Conservation (phyloP, 2,797 vertebrate species). For the Eulemur mongoz region DNA sequence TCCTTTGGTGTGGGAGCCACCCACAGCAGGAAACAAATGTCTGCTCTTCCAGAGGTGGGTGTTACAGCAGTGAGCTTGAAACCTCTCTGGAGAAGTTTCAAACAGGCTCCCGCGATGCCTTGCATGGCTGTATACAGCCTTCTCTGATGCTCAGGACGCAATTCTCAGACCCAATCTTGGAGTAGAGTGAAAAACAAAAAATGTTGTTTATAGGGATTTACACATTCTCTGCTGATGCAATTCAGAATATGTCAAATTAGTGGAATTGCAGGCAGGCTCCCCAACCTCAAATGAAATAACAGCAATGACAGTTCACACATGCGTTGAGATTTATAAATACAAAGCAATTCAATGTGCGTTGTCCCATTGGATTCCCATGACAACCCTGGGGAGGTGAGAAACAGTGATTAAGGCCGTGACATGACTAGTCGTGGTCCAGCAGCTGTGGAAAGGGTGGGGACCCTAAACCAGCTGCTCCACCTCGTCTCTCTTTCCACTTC, state of each 20-base stretch:
- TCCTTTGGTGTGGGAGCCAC: background rate
- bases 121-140: accelerated
- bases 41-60: background rate
- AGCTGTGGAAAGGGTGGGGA: background rate
- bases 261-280: background rate
- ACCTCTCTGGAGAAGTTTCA: background rate
- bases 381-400: background rate
- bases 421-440: background rate
- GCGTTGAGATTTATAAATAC: background rate
- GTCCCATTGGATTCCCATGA: background rate
- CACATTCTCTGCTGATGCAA: background rate
- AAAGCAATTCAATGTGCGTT: background rate
- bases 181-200: background rate
- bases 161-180: background rate
- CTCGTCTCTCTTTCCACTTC: background rate
- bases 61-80: accelerated
- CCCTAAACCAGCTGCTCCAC: background rate
- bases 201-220: background rate
- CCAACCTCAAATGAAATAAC: background rate
- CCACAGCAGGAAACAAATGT: background rate
- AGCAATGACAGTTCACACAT: background rate
- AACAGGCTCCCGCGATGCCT: accelerated
- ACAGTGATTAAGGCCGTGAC: background rate
- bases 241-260: background rate
- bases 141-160: background rate